Conservation (phyloP, 1,140 invertebrate genomes). For the Batillaria attramentaria region DNA sequence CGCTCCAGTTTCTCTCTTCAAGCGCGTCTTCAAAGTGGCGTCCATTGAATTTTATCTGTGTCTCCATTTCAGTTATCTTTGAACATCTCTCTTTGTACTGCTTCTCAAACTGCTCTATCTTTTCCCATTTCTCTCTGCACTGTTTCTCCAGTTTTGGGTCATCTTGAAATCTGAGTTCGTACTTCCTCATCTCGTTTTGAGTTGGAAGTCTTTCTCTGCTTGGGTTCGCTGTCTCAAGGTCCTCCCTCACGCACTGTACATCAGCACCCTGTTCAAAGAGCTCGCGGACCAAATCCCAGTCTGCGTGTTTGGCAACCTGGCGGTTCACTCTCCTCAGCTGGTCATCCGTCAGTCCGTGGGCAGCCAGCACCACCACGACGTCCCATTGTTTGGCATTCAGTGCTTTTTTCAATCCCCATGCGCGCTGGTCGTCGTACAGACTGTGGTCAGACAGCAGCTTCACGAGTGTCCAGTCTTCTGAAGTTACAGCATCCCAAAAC, state of each 20-base stretch:
- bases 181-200: no score
- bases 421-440: conserved; percentile 2
- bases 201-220: no score
- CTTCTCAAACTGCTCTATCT: neutral
- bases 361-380: conserved; percentile 15
- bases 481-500: neutral
- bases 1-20: neutral
- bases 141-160: no score
- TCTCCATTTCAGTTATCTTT: neutral
- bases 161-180: no score
- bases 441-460: neutral
- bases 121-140: no score
- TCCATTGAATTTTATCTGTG: neutral
- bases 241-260: neutral
- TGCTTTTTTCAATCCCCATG: neutral
- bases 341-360: neutral
- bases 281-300: neutral
- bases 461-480: neutral
- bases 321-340: neutral
- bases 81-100: neutral
- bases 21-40: neutral
- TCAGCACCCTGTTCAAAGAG: neutral
- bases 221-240: neutral
- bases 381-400: neutral
- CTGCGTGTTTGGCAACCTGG: neutral